Conservation (phyloP, 2,797 vertebrate species). For the Bryconaethiops microstoma region DNA sequence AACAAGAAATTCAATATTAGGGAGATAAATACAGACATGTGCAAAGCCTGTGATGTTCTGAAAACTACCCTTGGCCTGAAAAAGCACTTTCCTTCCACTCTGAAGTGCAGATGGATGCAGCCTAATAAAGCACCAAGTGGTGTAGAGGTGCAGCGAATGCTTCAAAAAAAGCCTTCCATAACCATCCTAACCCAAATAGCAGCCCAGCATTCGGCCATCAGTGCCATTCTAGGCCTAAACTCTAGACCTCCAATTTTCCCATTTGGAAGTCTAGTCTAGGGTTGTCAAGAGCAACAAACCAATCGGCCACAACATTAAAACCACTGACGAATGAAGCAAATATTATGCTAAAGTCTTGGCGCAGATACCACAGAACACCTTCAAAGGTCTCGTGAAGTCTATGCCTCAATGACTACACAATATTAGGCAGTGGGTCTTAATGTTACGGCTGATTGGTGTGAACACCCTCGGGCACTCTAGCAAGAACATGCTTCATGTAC, state of each 20-base stretch:
- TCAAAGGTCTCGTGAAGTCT: too few species aligned
- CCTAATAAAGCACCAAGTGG: conserved; percentile 17
- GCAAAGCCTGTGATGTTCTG: conserved; percentile 1
- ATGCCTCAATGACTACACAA: too few species aligned
- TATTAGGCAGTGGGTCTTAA: too few species aligned
- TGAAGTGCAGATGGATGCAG: background rate
- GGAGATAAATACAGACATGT: background rate
- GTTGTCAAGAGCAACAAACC: conserved; percentile 11
- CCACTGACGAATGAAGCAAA: too few species aligned
- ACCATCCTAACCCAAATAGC: background rate
- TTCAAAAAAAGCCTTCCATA: background rate
- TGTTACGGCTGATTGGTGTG: too few species aligned
- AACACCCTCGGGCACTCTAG: background rate
- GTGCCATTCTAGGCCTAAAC: background rate
- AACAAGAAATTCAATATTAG: background rate
- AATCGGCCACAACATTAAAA: too few species aligned
- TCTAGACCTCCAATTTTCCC: background rate
- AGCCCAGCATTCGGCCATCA: background rate
- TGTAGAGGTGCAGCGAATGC: background rate
- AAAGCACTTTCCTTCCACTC: conserved; percentile 3
- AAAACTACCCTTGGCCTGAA: background rate
- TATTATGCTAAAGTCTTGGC: too few species aligned
- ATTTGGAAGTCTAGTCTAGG: conserved; percentile 5
- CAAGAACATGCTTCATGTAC: background rate
- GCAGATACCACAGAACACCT: too few species aligned